Base-by-base conservation (phyloP, 2,113 vertebrate species). In the Fregetta grallaria region DNA sequence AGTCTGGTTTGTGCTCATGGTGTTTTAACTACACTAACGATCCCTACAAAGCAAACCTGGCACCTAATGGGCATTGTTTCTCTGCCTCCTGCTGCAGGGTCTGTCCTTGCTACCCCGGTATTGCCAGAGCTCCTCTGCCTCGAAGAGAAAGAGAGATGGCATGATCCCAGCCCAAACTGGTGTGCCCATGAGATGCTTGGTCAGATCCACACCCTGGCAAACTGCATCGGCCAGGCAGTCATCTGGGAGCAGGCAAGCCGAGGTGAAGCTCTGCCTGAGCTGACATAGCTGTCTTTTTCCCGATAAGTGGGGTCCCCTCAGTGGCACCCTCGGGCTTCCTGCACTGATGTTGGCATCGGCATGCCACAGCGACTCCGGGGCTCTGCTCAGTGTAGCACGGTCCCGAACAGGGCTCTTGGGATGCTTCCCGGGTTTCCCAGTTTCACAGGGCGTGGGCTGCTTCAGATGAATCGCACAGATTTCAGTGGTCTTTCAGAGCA, bases 301-400 rank as follows among this genome's bases (percentile, higher is more conserved):
- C 3, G 1, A 40, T 36, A 23, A 52, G 4, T 18, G 19, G 30
- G 14, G 18, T 76, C 11, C 10, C 17, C 30, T 89, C 55, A 27
- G 63, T 65, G 38, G 11, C 55, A 74, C 10, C 40, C 38, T n/a
- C 17, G 32, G 26, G 5, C 23, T 61, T 88, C 38, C 50, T 52
- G 42, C n/a, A 40, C 34, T 6, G 9, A 25, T 92, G 62, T 88
- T 2, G 1, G 11, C 15, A 23, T 68, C 1, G 0, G 11, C 66
- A 56, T 0, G 2, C 32, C 3, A 2, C 68, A 55, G n/a, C 1
- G 3, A 4, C 50, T 56, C 63, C 4, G 1, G 21, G 10, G 19
- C 52, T 59, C 11, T 36, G 65, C 29, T 66, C 67, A 18, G 11
- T 4, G 18, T 45, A 49, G n/a, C 38, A 11, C 9, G 10, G 36